These are phyloP conservation scores for Nysson spinosus DNA, from an alignment of 2,888 invertebrate species.

Conservation along the genomic window DNA sequence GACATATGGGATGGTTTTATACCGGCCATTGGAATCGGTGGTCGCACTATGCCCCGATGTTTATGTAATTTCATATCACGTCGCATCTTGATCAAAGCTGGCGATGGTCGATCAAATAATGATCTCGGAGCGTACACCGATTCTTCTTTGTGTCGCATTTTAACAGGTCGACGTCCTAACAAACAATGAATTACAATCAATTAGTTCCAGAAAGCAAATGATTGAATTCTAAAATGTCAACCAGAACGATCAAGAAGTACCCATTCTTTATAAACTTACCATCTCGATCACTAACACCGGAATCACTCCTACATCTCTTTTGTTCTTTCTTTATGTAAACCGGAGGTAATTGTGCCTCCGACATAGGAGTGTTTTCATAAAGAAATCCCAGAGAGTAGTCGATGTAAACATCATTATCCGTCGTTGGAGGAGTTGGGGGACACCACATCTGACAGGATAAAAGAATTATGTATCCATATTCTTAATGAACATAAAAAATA, in stretches of 20 bases:
- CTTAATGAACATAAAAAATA: not conserved
- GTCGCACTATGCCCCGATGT: constrained; percentile 81
- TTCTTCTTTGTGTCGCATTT: constrained; percentile 84
- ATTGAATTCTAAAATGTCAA: too few relatives aligned
- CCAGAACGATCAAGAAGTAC: too few relatives aligned
- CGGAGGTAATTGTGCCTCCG: constrained; percentile 88
- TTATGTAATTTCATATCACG: constrained; percentile 88
- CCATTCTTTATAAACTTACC: constrained; percentile 67
- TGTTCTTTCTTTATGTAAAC: constrained; percentile 88
- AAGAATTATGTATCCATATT: constrained; percentile 5
- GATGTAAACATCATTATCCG: constrained; percentile 94
- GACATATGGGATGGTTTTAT: constrained; percentile 79
- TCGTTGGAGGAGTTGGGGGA: constrained; percentile 97
- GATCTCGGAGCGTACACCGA: constrained; percentile 88
- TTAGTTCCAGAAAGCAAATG: too few relatives aligned
- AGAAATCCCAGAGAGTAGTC: constrained; percentile 91
- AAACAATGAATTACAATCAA: too few relatives aligned
- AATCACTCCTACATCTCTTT: constrained; percentile 85
- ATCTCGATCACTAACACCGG: constrained; percentile 78
- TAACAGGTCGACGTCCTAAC: constrained; percentile 80
- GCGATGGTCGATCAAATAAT: constrained; percentile 88
- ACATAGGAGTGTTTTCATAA: constrained; percentile 87
- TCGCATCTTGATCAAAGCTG: constrained; percentile 86
- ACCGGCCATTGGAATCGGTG: constrained; percentile 78
- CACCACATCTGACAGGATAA: constrained; percentile 90